Conservation (phyloP, 2,797 vertebrate species). For the Thaleichthys pacificus region DNA sequence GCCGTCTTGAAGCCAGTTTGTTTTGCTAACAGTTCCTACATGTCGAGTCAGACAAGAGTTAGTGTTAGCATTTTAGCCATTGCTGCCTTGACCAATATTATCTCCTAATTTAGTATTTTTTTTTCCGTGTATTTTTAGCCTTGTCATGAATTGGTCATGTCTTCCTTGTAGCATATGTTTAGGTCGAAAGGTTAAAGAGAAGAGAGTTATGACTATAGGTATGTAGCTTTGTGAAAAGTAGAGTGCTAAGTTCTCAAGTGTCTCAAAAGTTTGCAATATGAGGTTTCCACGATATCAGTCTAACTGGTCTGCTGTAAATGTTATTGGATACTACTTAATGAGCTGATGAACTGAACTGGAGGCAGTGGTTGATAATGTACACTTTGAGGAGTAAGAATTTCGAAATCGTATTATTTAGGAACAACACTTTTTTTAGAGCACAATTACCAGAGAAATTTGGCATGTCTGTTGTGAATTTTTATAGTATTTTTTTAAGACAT, state of each 20-base stretch:
- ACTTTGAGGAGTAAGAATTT: neutral
- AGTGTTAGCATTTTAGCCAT: slow-evolving; percentile 34
- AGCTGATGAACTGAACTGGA: neutral
- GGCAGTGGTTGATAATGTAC: neutral
- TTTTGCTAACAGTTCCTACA: neutral
- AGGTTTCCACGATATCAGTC: too few species aligned
- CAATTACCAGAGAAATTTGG: neutral
- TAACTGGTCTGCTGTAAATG: neutral
- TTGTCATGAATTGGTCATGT: neutral
- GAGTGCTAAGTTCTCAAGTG: neutral
- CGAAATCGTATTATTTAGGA: neutral
- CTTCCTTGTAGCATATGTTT: slow-evolving; percentile 11
- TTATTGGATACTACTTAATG: neutral
- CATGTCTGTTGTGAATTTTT: neutral
- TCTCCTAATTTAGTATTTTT: slow-evolving; percentile 23
- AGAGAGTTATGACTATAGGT: neutral
- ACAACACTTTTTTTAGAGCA: neutral
- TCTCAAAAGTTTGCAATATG: neutral
- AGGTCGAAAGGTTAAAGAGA: neutral
- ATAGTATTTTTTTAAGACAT: neutral
- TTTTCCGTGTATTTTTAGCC: neutral
- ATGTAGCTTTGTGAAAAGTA: neutral
- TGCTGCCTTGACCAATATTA: slow-evolving; percentile 46
- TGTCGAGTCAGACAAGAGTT: slow-evolving; percentile 4
- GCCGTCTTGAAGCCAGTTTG: neutral